A percentile compares a stretch with the other conserved stretches of the same genome.
Conservation (phyloP, 2,888 invertebrate species). For the Cecidostiba fungosa region DNA sequence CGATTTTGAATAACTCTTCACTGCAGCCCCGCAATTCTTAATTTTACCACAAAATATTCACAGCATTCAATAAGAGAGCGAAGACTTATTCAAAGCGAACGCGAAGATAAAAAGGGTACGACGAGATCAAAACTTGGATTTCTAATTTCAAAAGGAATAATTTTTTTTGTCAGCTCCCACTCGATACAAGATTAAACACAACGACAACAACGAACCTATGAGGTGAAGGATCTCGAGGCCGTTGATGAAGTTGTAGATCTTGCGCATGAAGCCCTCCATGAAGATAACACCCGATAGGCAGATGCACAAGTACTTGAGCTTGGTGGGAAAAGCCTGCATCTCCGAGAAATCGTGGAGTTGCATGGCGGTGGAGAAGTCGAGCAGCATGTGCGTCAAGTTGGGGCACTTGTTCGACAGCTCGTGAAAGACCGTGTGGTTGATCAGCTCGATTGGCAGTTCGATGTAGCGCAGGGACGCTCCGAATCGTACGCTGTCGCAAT, state of each 20-base stretch:
- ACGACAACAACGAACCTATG: conserved; percentile 92
- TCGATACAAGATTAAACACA: too few species aligned
- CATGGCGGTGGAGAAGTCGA: conserved; percentile 99
- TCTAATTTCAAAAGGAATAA: conserved; percentile 56
- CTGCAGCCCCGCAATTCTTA: not conserved
- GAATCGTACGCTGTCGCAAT: conserved; percentile 86
- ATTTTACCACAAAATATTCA: too few species aligned
- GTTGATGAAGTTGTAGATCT: conserved; percentile 99
- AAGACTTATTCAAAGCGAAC: conserved; percentile 1
- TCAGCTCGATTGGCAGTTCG: conserved; percentile 96
- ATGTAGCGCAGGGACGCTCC: conserved; percentile 94
- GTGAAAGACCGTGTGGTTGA: conserved; percentile 97
- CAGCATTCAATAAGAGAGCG: too few species aligned
- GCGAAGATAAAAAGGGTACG: too few species aligned
- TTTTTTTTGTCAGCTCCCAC: conserved; percentile 40
- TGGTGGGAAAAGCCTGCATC: conserved; percentile 99
- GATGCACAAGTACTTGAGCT: conserved; percentile 96
- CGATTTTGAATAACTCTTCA: too few species aligned
- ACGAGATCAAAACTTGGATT: conserved; percentile 31
- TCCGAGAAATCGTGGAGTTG: conserved; percentile 99
- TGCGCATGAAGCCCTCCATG: conserved; percentile 99
- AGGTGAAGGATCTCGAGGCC: conserved; percentile 98
- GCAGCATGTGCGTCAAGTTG: conserved; percentile 96
- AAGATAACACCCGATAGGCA: conserved; percentile 99
- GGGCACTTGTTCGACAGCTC: conserved; percentile 98